Evolutionary conservation across 2,888 invertebrate species (phyloP).

Genomic region (Crioceris asparagi): DNA sequence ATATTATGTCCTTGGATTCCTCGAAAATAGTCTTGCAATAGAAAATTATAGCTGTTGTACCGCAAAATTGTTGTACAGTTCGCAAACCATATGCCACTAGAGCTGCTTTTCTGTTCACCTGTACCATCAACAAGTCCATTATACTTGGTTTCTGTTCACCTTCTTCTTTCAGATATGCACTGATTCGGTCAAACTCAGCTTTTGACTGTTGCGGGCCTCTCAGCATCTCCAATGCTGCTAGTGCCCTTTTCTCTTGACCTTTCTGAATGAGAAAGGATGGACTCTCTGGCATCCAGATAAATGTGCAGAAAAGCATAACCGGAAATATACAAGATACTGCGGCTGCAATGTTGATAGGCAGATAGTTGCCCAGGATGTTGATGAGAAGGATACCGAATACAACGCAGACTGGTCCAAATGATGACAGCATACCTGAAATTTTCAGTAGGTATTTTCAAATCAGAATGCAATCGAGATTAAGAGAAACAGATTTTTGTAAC

Average conservation of each 20-base stretch:
- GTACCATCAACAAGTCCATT: slow-evolving; percentile 39
- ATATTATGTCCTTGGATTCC: slow-evolving; percentile 34
- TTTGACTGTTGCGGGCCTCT: slow-evolving; percentile 37
- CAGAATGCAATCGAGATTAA: too few relatives aligned
- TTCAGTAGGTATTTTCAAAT: too few relatives aligned
- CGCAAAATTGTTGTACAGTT: slow-evolving; percentile 45
- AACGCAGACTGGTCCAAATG: slow-evolving; percentile 47
- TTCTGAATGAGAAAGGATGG: slow-evolving; percentile 42
- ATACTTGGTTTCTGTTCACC: slow-evolving; percentile 1
- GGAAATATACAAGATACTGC: slow-evolving; percentile 39
- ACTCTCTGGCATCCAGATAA: slow-evolving; percentile 48
- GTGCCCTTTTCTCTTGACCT: slow-evolving; percentile 38
- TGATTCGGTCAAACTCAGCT: slow-evolving; percentile 10
- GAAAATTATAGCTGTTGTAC: slow-evolving; percentile 51
- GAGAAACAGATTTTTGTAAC: too few relatives aligned
- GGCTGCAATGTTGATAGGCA: slow-evolving; percentile 42
- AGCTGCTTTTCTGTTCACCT: slow-evolving; percentile 51
- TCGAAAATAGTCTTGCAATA: slow-evolving; percentile 46
- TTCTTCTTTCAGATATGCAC: not conserved
- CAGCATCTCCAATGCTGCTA: slow-evolving; percentile 38
- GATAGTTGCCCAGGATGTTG: slow-evolving; percentile 38
- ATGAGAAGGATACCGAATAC: slow-evolving; percentile 44
- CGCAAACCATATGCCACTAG: slow-evolving; percentile 49
- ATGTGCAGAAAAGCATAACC: slow-evolving; percentile 37
- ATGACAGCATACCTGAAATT: slow-evolving; percentile 34